Percentiles rank a stretch among this genome's conserved stretches.
Evolutionary conservation across 2,797 vertebrate genomes (phyloP).

Genomic region (Sebastes kiyomatsui): DNA sequence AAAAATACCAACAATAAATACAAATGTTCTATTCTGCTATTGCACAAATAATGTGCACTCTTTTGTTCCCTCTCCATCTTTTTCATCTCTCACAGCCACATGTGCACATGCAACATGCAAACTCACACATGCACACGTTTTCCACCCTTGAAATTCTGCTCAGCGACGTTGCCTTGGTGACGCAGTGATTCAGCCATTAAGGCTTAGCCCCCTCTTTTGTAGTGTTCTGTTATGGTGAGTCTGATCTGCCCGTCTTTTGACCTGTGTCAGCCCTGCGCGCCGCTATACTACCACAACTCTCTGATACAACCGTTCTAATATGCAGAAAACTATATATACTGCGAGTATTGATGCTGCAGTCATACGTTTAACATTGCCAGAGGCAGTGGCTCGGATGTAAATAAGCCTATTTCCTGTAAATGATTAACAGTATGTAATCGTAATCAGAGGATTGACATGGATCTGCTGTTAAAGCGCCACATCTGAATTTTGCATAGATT

Average conservation of each 20-base stretch:
- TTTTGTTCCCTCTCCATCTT: background rate
- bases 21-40: background rate
- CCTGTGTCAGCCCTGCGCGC: conserved; percentile 29
- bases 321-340: background rate
- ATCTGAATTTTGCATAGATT: background rate
- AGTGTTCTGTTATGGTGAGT: conserved; percentile 50
- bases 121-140: conserved; percentile 24
- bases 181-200: conserved; percentile 55
- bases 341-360: background rate
- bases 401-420: conserved; percentile 21
- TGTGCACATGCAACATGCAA: conserved; percentile 6
- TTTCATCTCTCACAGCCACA: conserved; percentile 11
- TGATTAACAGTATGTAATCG: conserved; percentile 19
- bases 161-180: conserved; percentile 67
- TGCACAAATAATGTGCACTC: background rate
- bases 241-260: conserved; percentile 45
- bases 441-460: background rate
- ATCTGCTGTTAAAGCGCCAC: conserved; percentile 1
- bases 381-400: background rate
- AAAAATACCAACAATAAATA: background rate
- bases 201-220: conserved; percentile 52
- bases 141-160: conserved; percentile 39
- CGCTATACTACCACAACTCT: background rate
- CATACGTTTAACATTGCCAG: background rate
- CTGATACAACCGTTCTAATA: background rate